Evolutionary conservation across 2,888 invertebrate genomes (phyloP).

Genomic region (Atrina japonica): DNA sequence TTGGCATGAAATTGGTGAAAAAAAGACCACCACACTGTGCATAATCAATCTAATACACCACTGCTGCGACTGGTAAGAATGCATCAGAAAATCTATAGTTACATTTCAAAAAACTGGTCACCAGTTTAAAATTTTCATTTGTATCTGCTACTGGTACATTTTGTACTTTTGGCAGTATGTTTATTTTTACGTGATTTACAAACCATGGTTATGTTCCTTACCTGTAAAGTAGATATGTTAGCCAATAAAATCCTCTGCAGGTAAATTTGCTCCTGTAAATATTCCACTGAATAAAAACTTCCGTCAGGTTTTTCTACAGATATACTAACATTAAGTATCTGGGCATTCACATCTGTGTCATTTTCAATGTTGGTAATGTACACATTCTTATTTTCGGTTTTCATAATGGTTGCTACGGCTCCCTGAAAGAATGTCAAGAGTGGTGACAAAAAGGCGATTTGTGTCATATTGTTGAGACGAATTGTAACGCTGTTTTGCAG

Average conservation of each 20-base stretch:
- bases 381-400: slow-evolving; percentile 95
- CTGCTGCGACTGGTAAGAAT: too few species aligned
- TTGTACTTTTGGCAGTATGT: too few species aligned
- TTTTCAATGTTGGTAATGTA: slow-evolving; percentile 95
- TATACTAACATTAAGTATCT: slow-evolving; percentile 96
- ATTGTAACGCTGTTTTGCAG: slow-evolving; percentile 96
- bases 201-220: too few species aligned
- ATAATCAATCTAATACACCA: too few species aligned
- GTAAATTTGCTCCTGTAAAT: slow-evolving; percentile 95
- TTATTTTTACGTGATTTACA: too few species aligned
- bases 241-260: slow-evolving; percentile 93
- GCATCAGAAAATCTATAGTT: too few species aligned
- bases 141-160: too few species aligned
- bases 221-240: slow-evolving; percentile 92
- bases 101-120: too few species aligned
- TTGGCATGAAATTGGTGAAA: too few species aligned
- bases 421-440: slow-evolving; percentile 92
- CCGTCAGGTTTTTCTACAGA: slow-evolving; percentile 85
- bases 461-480: slow-evolving; percentile 94
- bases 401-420: slow-evolving; percentile 94
- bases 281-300: slow-evolving; percentile 91
- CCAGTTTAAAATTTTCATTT: too few species aligned
- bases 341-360: slow-evolving; percentile 90
- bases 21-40: too few species aligned
- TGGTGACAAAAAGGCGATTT: slow-evolving; percentile 94